Evolutionary conservation across 2,113 vertebrate genomes (phyloP).

Genomic region (Cebidichthys violaceus): DNA sequence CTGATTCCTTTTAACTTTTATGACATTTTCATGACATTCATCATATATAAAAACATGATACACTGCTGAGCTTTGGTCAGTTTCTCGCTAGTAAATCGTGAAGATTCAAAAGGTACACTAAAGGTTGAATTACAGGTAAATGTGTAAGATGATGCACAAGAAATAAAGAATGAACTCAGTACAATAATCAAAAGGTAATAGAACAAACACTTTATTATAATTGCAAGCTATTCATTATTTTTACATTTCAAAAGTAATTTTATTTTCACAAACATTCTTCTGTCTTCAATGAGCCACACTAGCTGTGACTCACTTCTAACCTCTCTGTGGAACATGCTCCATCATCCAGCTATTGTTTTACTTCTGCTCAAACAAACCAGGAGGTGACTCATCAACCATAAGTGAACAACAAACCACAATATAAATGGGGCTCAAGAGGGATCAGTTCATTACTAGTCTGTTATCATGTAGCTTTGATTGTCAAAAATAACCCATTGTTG

Average conservation of each 20-base stretch:
- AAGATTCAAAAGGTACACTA: not conserved
- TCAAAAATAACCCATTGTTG: slow-evolving; percentile 4
- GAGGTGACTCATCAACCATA: slow-evolving; percentile 37
- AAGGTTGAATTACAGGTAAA: not conserved
- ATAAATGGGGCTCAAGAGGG: not conserved
- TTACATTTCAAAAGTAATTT: not conserved
- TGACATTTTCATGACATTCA: not conserved
- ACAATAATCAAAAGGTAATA: not conserved
- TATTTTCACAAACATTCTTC: not conserved
- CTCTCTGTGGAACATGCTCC: not conserved
- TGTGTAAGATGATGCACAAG: not conserved
- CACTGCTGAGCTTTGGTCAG: not conserved
- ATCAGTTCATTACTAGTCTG: not conserved
- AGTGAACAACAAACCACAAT: not conserved
- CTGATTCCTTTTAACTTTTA: not conserved
- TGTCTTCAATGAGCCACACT: slow-evolving; percentile 1
- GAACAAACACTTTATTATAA: slow-evolving; percentile 6
- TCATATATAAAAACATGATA: not conserved
- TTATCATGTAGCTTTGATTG: not conserved
- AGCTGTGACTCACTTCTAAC: not conserved
- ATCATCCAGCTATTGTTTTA: slow-evolving; percentile 22
- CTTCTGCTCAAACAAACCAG: slow-evolving; percentile 30
- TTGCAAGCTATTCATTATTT: not conserved
- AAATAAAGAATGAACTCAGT: not conserved
- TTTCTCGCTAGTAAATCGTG: not conserved